Base-by-base conservation (phyloP, 2,888 invertebrate genomes). In the Villa cingulata region DNA sequence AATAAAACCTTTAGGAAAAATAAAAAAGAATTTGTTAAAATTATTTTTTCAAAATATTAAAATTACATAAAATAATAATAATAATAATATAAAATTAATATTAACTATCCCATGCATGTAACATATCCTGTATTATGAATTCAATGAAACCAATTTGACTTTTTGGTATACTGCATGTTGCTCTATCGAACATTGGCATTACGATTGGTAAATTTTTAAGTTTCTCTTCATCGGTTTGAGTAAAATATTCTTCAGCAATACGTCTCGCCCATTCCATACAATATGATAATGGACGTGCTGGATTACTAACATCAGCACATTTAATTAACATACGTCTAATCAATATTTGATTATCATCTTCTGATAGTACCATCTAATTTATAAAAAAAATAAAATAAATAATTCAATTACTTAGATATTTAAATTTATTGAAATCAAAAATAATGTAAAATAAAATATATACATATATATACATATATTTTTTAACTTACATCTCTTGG, bases 131-230 rank as follows among this genome's bases (percentile, higher is more conserved):
- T 59, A 96, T 92, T 63, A 97, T 97, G 72, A 86, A 94, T 70
- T 97, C 97, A 54, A 95, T 86, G 71, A 97, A 97, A 48, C 94
- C 92, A 60, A 92, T 90, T 74, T 97, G 97, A 51, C 95, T 92
- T 71, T 94, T 89, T 46, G 97, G 95, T 64, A 98, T 89, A 61
- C 94, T 95, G 72, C 96, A 96, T 2, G 88, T 83, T 51, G 81
- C 77, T 51, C 95, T 79, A 70, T 97, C 96, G 70, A 97, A 98
- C 80, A 94, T 87, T 10, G 96, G 95, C 97, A 98, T 97, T 53
- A 96, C 91, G 10, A 97, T 89, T 1, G 97, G 96, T 60, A 97
- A 71, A 43, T 83, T 83, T 55, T 80, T 78, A 15, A 77, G 75
- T 63, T 91, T 92, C 71, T 98, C 97, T 63, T 96, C 95, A 63